Conservation (phyloP, 1,140 invertebrate genomes). For the Cataglyphis hispanica region DNA sequence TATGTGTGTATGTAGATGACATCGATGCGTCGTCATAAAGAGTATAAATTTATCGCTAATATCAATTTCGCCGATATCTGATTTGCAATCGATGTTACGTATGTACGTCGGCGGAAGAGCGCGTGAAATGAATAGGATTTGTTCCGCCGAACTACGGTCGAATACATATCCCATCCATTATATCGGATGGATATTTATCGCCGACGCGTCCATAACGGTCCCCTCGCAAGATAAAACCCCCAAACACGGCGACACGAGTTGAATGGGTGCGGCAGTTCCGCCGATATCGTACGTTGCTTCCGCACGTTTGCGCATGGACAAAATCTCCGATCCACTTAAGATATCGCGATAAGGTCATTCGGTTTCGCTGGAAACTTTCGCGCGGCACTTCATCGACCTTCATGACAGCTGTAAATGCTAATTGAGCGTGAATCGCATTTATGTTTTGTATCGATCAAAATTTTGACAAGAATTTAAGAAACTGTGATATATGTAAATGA, state of each 20-base stretch:
- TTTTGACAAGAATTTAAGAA: conserved; percentile 1
- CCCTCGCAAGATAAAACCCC: conserved; percentile 73
- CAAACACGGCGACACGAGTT: conserved; percentile 26
- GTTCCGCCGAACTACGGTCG: conserved; percentile 49
- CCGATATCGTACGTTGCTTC: conserved; percentile 74
- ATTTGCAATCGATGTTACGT: conserved; percentile 60
- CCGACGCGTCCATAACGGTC: conserved; percentile 58
- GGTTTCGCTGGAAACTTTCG: conserved; percentile 59
- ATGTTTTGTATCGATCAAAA: not conserved
- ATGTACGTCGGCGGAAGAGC: not conserved
- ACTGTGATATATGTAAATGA: too few species aligned
- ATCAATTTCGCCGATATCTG: conserved; percentile 66
- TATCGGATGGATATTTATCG: conserved; percentile 75
- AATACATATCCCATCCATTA: conserved; percentile 70
- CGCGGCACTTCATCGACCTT: conserved; percentile 26
- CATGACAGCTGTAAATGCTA: conserved; percentile 42
- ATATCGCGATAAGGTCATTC: conserved; percentile 71
- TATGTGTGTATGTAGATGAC: conserved; percentile 9
- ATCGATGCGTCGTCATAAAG: conserved; percentile 1
- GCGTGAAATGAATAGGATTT: conserved; percentile 71
- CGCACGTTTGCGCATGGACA: conserved; percentile 55
- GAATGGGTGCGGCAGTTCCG: conserved; percentile 49
- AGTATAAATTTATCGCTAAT: conserved; percentile 67
- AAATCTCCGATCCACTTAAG: conserved; percentile 50
- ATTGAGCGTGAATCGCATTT: conserved; percentile 28